These are phyloP conservation scores for Lasaia peninsularis DNA, from an alignment of 1,140 invertebrate genomes.

Conservation along the genomic window DNA sequence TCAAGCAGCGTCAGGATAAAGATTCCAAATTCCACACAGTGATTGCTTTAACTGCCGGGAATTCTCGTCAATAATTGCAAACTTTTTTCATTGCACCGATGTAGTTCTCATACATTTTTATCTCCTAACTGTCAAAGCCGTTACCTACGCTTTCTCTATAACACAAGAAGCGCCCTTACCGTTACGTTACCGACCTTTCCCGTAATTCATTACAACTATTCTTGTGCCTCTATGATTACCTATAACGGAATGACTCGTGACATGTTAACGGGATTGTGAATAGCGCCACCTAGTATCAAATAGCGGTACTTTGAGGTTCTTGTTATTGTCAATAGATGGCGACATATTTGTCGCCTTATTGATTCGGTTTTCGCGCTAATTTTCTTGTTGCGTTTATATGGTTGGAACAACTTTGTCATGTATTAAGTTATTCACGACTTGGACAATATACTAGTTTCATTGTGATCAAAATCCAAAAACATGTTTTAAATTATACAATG, in stretches of 20 bases:
- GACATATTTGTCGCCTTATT: conserved; percentile 22
- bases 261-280: conserved; percentile 55
- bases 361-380: conserved; percentile 3
- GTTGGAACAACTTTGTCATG: background rate
- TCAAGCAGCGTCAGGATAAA: too few species aligned
- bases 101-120: conserved; percentile 24
- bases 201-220: conserved; percentile 55
- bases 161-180: conserved; percentile 36
- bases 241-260: conserved; percentile 48
- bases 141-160: conserved; percentile 32
- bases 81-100: conserved; percentile 9
- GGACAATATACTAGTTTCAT: background rate
- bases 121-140: conserved; percentile 26
- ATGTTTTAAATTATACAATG: too few species aligned
- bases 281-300: conserved; percentile 57
- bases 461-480: too few species aligned
- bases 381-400: background rate
- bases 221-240: conserved; percentile 42
- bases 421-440: background rate
- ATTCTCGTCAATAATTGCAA: background rate
- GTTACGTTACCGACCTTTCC: conserved; percentile 50
- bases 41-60: background rate
- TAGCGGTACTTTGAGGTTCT: conserved; percentile 58
- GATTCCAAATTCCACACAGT: background rate
- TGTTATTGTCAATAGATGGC: conserved; percentile 43